Evolutionary conservation across 2,888 invertebrate genomes (phyloP).

Genomic region (Dione vanillae): DNA sequence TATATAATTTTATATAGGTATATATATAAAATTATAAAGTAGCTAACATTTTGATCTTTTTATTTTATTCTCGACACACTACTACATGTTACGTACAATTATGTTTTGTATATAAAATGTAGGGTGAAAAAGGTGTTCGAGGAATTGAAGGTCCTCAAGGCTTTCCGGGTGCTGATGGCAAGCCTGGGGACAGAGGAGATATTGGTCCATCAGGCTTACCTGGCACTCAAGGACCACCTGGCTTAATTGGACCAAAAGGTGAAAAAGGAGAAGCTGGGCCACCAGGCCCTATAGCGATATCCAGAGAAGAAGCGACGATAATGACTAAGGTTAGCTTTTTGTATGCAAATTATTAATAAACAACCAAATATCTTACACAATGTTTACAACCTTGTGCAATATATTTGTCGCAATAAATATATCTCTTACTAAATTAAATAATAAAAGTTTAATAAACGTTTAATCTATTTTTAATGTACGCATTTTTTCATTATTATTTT

Average conservation of each 20-base stretch:
- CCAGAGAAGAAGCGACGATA: slow-evolving; percentile 84
- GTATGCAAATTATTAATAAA: not conserved
- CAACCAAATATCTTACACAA: not conserved
- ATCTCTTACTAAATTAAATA: no score
- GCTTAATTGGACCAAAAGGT: slow-evolving; percentile 87
- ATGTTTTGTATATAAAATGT: slow-evolving; percentile 8
- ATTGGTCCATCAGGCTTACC: slow-evolving; percentile 88
- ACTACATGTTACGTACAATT: no score
- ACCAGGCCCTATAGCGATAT: slow-evolving; percentile 86
- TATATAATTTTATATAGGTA: no score
- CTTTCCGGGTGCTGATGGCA: slow-evolving; percentile 86
- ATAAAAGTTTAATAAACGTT: no score
- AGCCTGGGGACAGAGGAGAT: slow-evolving; percentile 87
- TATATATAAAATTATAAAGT: no score
- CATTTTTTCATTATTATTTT: no score
- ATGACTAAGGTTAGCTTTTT: slow-evolving; percentile 79
- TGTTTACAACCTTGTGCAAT: not conserved
- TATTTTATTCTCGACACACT: no score
- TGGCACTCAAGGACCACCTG: slow-evolving; percentile 88
- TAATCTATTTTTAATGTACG: no score
- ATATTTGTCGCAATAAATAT: slow-evolving; percentile 2
- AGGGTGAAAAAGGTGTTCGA: slow-evolving; percentile 87
- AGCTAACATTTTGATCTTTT: no score
- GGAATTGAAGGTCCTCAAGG: slow-evolving; percentile 88
- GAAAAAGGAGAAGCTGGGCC: slow-evolving; percentile 89